These are phyloP conservation scores for Eumeta japonica DNA, from an alignment of 1,140 invertebrate genomes.

Conservation along the genomic window DNA sequence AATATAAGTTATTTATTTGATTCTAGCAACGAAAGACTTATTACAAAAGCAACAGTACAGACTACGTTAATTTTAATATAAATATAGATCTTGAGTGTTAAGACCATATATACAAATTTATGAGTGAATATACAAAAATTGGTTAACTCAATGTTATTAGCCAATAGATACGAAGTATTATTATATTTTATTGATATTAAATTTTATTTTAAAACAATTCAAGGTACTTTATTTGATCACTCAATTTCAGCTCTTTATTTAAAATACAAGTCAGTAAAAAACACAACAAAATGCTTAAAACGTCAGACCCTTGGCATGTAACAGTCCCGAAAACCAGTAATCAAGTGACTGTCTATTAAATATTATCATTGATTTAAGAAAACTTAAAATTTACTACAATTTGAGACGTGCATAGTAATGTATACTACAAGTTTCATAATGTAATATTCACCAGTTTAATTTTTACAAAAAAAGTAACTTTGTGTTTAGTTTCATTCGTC, in stretches of 20 bases:
- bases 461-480: constrained; percentile 7
- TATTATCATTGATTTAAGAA: too few relatives aligned
- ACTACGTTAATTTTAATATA: too few relatives aligned
- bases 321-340: constrained; percentile 7
- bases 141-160: constrained; percentile 9
- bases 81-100: too few relatives aligned
- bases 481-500: constrained; percentile 7
- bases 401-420: constrained; percentile 7
- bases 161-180: constrained; percentile 7
- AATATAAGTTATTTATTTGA: too few relatives aligned
- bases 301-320: constrained; percentile 9
- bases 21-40: too few relatives aligned
- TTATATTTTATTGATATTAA: constrained; percentile 7
- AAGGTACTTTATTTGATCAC: too few relatives aligned
- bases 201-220: too few relatives aligned
- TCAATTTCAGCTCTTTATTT: constrained; percentile 7
- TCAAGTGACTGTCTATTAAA: constrained; percentile 6
- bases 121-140: constrained; percentile 7
- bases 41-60: too few relatives aligned
- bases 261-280: constrained; percentile 7
- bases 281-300: constrained; percentile 7
- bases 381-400: constrained; percentile 2
- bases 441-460: not conserved
- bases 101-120: too few relatives aligned
- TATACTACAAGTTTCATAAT: too few relatives aligned